Percentiles rank a stretch among this genome's conserved stretches.
phyloP scores from a whole-genome alignment of 2,113 vertebrate species.

The Salvelinus fontinalis region DNA sequence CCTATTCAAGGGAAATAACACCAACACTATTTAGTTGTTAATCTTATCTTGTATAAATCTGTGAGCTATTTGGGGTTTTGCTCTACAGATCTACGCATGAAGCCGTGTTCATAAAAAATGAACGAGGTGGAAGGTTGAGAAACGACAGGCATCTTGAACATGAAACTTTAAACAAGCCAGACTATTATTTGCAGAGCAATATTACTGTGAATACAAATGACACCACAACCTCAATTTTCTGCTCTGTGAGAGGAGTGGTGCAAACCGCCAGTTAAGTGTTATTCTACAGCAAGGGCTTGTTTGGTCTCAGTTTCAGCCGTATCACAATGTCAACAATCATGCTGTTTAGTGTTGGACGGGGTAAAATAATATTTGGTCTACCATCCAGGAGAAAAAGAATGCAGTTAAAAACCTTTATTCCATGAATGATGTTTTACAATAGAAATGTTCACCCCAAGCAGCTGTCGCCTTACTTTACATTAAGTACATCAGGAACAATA shows the following conservation, averaged over 20 bases:
- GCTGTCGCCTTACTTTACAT: slow-evolving; percentile 27
- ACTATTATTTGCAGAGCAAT: slow-evolving; percentile 61
- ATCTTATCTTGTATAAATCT: slow-evolving; percentile 65
- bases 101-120: slow-evolving; percentile 46
- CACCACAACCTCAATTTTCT: slow-evolving; percentile 70
- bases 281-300: slow-evolving; percentile 59
- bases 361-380: slow-evolving; percentile 53
- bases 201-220: slow-evolving; percentile 70
- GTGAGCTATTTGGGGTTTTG: slow-evolving; percentile 44
- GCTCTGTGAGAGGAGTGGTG: slow-evolving; percentile 52
- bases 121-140: slow-evolving; percentile 59
- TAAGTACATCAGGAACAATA: slow-evolving; percentile 46
- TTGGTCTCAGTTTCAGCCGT: slow-evolving; percentile 65
- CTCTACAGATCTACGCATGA: slow-evolving; percentile 37
- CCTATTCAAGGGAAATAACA: slow-evolving; percentile 44
- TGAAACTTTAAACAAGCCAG: slow-evolving; percentile 65
- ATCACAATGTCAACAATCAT: slow-evolving; percentile 64
- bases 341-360: slow-evolving; percentile 50
- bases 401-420: slow-evolving; percentile 29
- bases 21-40: slow-evolving; percentile 53
- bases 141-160: slow-evolving; percentile 54
- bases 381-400: slow-evolving; percentile 41
- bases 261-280: slow-evolving; percentile 57
- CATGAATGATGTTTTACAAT: slow-evolving; percentile 38
- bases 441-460: slow-evolving; percentile 33